A percentile compares a stretch with the other conserved stretches of the same genome.
Conservation (phyloP, 2,113 vertebrate species). For the Bufo bufo region DNA sequence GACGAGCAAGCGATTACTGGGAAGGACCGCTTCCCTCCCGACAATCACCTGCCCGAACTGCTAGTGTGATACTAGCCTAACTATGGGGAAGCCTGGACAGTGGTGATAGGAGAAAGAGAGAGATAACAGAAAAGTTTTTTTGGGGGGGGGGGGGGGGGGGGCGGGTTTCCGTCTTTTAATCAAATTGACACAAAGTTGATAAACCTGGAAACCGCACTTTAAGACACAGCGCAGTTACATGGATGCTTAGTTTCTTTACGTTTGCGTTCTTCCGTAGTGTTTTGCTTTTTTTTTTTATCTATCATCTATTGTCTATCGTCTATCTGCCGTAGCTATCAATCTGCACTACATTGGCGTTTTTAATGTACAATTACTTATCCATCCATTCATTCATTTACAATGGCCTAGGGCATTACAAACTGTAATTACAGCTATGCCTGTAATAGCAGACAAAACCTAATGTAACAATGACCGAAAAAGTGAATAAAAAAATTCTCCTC, state of each 20-base stretch:
- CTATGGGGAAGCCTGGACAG: no score
- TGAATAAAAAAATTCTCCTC: not conserved
- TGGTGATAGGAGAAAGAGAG: no score
- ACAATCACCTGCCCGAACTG: no score
- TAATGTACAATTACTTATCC: slow-evolving; percentile 6
- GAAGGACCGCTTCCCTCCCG: no score
- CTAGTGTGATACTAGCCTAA: no score
- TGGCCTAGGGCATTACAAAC: slow-evolving; percentile 1
- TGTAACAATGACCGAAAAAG: not conserved
- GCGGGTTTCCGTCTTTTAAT: no score
- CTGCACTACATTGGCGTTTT: not conserved
- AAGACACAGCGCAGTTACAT: not conserved
- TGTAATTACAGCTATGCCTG: slow-evolving; percentile 10
- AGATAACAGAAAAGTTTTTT: no score
- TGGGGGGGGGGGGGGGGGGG: no score
- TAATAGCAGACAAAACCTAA: not conserved
- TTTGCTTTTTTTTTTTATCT: no score
- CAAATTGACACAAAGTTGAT: no score
- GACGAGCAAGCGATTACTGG: no score
- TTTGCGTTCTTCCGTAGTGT: not conserved
- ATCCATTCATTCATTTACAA: slow-evolving; percentile 9
- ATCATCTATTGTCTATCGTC: no score
- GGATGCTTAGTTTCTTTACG: not conserved
- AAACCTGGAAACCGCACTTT: not conserved
- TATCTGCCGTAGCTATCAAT: not conserved